phyloP scores from a whole-genome alignment of 2,113 vertebrate genomes.

The Synchiropus splendidus region DNA sequence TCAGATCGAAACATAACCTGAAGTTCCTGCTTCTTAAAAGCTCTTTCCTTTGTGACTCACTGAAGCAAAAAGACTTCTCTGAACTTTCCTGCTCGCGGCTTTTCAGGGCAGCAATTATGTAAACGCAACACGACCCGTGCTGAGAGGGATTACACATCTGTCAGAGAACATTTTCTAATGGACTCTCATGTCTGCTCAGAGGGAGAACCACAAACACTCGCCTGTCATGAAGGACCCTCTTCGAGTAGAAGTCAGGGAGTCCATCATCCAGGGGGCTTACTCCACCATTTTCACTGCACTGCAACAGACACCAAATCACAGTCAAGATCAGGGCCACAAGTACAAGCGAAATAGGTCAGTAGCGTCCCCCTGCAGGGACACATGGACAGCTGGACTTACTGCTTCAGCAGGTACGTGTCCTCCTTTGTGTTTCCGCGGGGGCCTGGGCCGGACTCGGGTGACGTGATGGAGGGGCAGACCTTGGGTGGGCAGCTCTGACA shows the following conservation, averaged over 20 bases:
- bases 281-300: slow-evolving; percentile 73
- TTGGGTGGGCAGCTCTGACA: slow-evolving; percentile 76
- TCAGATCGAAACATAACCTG: no score
- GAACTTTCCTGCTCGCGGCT: no score
- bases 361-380: no score
- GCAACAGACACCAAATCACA: slow-evolving; percentile 36
- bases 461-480: slow-evolving; percentile 76
- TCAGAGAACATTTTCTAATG: no score
- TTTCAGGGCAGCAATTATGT: no score
- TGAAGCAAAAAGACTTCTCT: no score
- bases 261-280: slow-evolving; percentile 75
- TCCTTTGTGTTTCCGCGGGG: slow-evolving; percentile 66
- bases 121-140: slow-evolving; percentile 20
- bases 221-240: slow-evolving; percentile 77
- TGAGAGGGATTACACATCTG: slow-evolving; percentile 38
- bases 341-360: no score
- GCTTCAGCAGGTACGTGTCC: slow-evolving; percentile 56
- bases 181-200: no score
- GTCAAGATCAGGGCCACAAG: slow-evolving; percentile 8
- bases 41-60: no score
- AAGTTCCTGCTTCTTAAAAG: no score
- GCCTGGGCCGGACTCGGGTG: slow-evolving; percentile 74
- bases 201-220: slow-evolving; percentile 13
- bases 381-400: slow-evolving; percentile 19
- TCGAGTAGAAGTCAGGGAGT: slow-evolving; percentile 77